A percentile compares a stretch with the other conserved stretches of the same genome.
phyloP scores from a whole-genome alignment of 2,888 invertebrate species.

The Malthinus seriepunctatus region DNA sequence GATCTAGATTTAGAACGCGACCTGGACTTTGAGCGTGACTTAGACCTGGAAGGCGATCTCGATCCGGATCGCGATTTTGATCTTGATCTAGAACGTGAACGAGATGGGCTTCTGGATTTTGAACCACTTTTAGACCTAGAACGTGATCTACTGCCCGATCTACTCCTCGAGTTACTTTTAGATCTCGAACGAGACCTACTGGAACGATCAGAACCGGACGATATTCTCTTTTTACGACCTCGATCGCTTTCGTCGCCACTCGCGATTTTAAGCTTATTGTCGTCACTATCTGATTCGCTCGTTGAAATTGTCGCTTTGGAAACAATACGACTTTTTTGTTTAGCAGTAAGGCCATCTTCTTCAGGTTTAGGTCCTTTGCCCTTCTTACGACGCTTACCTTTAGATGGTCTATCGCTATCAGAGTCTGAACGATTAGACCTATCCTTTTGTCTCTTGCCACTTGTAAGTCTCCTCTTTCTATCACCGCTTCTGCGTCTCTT shows the following conservation, averaged over 20 bases:
- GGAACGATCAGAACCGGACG: slow-evolving; percentile 64
- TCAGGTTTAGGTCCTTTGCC: slow-evolving; percentile 46
- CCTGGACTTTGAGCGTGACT: slow-evolving; percentile 46
- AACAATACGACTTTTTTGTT: slow-evolving; percentile 85
- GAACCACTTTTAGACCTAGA: slow-evolving; percentile 47
- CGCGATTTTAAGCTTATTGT: slow-evolving; percentile 58
- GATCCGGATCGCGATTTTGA: slow-evolving; percentile 51
- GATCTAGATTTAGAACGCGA: slow-evolving; percentile 50
- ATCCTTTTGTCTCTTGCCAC: slow-evolving; percentile 54
- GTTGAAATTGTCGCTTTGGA: slow-evolving; percentile 96
- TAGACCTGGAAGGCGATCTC: slow-evolving; percentile 50
- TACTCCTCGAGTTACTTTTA: slow-evolving; percentile 49
- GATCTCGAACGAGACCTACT: slow-evolving; percentile 52
- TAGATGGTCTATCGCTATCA: slow-evolving; percentile 73
- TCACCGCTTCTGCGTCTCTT: slow-evolving; percentile 51
- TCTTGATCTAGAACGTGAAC: slow-evolving; percentile 36
- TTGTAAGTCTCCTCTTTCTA: slow-evolving; percentile 43
- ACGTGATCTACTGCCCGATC: slow-evolving; percentile 36
- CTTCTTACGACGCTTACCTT: slow-evolving; percentile 58
- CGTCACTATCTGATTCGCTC: slow-evolving; percentile 76
- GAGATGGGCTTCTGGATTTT: slow-evolving; percentile 34
- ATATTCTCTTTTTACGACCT: slow-evolving; percentile 58
- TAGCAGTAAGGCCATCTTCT: slow-evolving; percentile 75
- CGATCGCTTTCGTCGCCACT: slow-evolving; percentile 60
- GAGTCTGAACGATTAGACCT: slow-evolving; percentile 57